phyloP scores from a whole-genome alignment of 2,888 invertebrate genomes.

The Luffia ferchaultella region DNA sequence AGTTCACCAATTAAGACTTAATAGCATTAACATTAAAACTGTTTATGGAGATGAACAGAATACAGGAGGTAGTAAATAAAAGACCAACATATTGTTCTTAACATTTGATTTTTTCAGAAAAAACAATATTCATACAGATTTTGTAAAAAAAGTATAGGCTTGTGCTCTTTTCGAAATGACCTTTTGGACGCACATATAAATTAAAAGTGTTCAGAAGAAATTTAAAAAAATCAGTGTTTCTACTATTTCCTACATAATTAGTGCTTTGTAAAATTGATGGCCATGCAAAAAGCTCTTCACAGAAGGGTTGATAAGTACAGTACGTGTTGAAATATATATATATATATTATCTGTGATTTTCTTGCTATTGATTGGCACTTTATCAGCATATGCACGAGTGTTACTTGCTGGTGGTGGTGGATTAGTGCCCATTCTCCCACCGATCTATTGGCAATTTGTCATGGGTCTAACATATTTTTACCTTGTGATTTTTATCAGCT shows the following conservation, averaged over 20 bases:
- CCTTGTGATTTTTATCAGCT: constrained; percentile 1
- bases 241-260: not conserved
- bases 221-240: not conserved
- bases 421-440: not conserved
- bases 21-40: not conserved
- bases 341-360: not conserved
- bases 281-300: not conserved
- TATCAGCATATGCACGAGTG: not conserved
- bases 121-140: not conserved
- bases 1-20: not conserved
- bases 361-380: not conserved
- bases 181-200: not conserved
- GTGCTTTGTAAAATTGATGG: not conserved
- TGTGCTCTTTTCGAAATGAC: not conserved
- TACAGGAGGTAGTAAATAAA: not conserved
- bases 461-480: not conserved
- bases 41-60: not conserved
- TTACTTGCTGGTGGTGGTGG: not conserved
- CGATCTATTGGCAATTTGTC: too few relatives aligned
- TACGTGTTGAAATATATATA: not conserved
- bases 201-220: not conserved
- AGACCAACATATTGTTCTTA: not conserved
- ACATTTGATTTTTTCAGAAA: not conserved
- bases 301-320: not conserved
- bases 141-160: not conserved